A percentile compares a stretch with the other conserved stretches of the same genome.
Conservation (phyloP, 2,113 vertebrate species). For the Pterocles orientalis region DNA sequence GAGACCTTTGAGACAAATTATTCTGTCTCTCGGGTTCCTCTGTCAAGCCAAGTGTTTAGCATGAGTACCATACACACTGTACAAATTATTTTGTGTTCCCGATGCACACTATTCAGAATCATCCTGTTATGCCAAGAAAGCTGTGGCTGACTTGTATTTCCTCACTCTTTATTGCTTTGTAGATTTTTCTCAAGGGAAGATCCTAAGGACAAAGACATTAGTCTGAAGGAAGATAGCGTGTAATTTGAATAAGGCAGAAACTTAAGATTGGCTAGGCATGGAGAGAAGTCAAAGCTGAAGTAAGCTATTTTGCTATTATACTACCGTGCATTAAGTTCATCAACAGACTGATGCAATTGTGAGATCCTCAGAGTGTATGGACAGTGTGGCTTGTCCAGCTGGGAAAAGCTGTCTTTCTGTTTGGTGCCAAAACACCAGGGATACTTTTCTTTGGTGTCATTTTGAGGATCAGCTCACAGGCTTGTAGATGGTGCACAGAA, state of each 20-base stretch:
- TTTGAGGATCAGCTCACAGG: neutral
- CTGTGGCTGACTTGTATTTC: neutral
- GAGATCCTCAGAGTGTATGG: neutral
- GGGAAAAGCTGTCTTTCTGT: neutral
- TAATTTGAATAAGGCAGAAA: neutral
- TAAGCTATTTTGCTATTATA: neutral
- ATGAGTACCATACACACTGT: neutral
- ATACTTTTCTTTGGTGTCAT: neutral
- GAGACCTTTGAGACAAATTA: neutral
- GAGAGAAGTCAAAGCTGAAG: neutral
- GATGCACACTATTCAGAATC: neutral
- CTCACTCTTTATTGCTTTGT: neutral
- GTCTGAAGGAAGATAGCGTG: neutral
- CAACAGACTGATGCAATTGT: neutral
- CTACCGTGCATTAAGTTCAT: neutral
- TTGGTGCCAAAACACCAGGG: neutral
- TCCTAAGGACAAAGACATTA: neutral
- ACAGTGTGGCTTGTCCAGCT: neutral
- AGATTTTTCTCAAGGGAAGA: neutral
- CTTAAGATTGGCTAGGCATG: neutral
- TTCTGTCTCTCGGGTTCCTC: neutral
- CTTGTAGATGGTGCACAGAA: neutral
- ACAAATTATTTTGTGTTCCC: neutral
- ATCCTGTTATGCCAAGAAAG: neutral
- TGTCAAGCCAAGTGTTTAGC: neutral